Evolutionary conservation across 2,888 invertebrate genomes (phyloP).

Genomic region (Drosophila subsilvestris): DNA sequence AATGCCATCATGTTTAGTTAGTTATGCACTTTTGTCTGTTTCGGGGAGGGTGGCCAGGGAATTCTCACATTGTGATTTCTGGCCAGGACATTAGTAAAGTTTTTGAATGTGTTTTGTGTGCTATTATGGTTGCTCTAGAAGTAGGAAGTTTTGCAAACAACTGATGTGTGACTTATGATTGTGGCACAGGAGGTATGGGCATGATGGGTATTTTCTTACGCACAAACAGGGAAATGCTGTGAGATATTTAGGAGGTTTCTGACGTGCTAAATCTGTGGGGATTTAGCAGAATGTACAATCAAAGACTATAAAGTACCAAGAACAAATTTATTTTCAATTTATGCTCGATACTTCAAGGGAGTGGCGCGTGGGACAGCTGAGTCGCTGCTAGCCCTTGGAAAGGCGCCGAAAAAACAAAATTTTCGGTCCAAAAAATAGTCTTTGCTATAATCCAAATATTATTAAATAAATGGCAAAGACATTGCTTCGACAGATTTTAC

Average conservation of each 20-base stretch:
- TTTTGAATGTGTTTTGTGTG: conserved; percentile 21
- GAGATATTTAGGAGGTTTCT: background rate
- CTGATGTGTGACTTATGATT: conserved; percentile 25
- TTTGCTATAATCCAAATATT: no score
- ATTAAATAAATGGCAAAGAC: no score
- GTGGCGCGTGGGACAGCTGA: no score
- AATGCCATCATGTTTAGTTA: conserved; percentile 57
- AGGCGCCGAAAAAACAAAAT: no score
- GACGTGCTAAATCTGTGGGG: background rate
- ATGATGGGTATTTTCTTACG: background rate
- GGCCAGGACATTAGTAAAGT: conserved; percentile 43
- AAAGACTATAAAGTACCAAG: no score
- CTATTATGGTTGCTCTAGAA: conserved; percentile 2
- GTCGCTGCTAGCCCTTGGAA: no score
- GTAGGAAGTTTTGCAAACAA: conserved; percentile 28
- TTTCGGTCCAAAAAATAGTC: no score
- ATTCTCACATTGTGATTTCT: conserved; percentile 29
- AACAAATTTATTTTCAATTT: no score
- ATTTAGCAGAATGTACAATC: no score
- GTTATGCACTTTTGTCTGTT: conserved; percentile 49
- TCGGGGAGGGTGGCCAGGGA: conserved; percentile 11
- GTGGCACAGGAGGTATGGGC: conserved; percentile 16
- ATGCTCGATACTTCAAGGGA: no score
- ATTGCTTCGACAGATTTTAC: no score
- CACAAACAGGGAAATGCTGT: background rate